These are phyloP conservation scores for Argyrosomus regius DNA, from an alignment of 2,797 vertebrate genomes.

Conservation along the genomic window DNA sequence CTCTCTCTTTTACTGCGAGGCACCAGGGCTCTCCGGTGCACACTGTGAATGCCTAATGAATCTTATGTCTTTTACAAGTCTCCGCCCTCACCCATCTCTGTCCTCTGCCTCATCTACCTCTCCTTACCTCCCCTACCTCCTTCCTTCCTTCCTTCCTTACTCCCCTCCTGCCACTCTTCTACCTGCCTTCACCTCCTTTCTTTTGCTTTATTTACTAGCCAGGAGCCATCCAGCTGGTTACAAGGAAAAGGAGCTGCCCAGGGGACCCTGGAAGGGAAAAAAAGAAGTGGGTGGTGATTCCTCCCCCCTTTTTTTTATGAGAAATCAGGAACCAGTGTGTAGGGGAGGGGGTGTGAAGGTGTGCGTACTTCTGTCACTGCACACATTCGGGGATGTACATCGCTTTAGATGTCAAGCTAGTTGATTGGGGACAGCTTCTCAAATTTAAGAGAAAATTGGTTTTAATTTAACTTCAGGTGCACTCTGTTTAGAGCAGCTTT, in stretches of 20 bases:
- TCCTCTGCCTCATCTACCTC: slow-evolving; percentile 11
- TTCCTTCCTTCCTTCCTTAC: neutral
- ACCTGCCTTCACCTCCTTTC: slow-evolving; percentile 34
- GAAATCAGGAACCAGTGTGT: slow-evolving; percentile 1
- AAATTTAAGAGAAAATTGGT: slow-evolving; percentile 3
- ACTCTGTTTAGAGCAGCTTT: neutral
- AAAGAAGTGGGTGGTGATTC: neutral
- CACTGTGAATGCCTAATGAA: slow-evolving; percentile 75
- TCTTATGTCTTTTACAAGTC: slow-evolving; percentile 70
- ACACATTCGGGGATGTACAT: neutral
- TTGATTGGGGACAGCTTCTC: slow-evolving; percentile 12
- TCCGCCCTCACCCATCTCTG: slow-evolving; percentile 36
- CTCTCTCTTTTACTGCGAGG: slow-evolving; percentile 61
- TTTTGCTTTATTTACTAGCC: slow-evolving; percentile 69
- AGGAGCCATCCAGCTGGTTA: slow-evolving; percentile 61
- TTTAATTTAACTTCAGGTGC: slow-evolving; percentile 10
- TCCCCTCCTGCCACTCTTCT: slow-evolving; percentile 4
- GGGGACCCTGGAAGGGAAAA: slow-evolving; percentile 31
- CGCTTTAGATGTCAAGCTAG: slow-evolving; percentile 11
- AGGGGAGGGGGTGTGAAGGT: slow-evolving; percentile 2
- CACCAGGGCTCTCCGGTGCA: slow-evolving; percentile 58
- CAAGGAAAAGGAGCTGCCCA: slow-evolving; percentile 53
- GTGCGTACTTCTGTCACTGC: slow-evolving; percentile 17
- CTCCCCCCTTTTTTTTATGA: neutral
- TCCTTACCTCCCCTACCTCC: neutral